These are phyloP conservation scores for Platycheirus rosarum DNA, from an alignment of 2,888 invertebrate genomes.

Conservation along the genomic window DNA sequence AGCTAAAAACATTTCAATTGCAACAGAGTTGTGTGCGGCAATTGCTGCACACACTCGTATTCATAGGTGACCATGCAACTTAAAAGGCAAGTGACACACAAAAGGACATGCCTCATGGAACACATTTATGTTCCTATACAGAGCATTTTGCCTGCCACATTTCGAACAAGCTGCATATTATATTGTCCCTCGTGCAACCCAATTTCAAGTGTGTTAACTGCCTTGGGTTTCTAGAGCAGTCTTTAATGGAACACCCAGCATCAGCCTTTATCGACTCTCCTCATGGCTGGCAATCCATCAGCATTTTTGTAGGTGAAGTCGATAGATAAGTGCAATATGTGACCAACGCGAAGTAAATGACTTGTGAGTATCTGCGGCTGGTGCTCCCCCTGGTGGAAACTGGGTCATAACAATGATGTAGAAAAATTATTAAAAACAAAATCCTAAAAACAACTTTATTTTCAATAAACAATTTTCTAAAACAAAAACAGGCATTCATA, in stretches of 20 bases:
- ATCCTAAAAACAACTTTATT: slow-evolving; percentile 20
- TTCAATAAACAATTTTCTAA: slow-evolving; percentile 28
- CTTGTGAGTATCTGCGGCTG: no score
- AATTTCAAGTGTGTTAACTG: slow-evolving; percentile 41
- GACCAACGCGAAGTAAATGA: slow-evolving; percentile 25
- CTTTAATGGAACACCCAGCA: slow-evolving; percentile 39
- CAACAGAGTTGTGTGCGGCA: slow-evolving; percentile 28
- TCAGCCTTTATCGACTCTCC: slow-evolving; percentile 14
- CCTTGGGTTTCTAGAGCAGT: slow-evolving; percentile 42
- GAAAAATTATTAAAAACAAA: slow-evolving; percentile 17
- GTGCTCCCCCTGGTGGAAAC: no score
- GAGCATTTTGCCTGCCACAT: slow-evolving; percentile 38
- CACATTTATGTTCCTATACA: slow-evolving; percentile 32
- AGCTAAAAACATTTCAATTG: slow-evolving; percentile 58
- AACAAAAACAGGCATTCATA: no score
- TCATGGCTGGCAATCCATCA: slow-evolving; percentile 39
- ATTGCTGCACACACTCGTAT: not conserved
- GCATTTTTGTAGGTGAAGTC: slow-evolving; percentile 64
- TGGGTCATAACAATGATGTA: slow-evolving; percentile 48
- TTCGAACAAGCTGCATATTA: slow-evolving; percentile 33
- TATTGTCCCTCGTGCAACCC: slow-evolving; percentile 15
- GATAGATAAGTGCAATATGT: slow-evolving; percentile 57
- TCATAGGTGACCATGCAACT: not conserved
- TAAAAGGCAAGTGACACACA: slow-evolving; percentile 17
- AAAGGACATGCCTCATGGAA: slow-evolving; percentile 59